Conservation (phyloP, 2,888 invertebrate species). For the Melieria picta region DNA sequence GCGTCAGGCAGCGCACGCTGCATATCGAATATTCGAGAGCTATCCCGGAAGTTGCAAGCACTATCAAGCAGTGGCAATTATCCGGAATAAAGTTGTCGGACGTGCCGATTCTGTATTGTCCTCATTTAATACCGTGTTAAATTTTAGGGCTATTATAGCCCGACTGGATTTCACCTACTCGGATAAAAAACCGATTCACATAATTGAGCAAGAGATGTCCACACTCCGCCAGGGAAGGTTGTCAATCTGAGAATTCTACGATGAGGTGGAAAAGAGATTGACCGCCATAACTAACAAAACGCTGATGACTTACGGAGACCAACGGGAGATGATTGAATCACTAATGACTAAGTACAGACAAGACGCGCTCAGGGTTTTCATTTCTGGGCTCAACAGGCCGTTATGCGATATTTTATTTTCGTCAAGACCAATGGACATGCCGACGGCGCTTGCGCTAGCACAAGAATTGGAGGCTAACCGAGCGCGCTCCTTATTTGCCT, state of each 20-base stretch:
- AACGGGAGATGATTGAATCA: no score
- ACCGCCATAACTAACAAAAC: conserved; percentile 4
- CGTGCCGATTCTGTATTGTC: conserved; percentile 18
- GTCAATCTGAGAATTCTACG: conserved; percentile 7
- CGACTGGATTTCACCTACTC: conserved; percentile 15
- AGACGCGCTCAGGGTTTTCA: no score
- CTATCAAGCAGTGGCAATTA: conserved; percentile 24
- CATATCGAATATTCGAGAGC: conserved; percentile 10
- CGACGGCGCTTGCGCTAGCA: no score
- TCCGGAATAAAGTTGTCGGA: conserved; percentile 25
- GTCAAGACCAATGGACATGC: no score
- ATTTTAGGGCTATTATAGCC: conserved; percentile 22
- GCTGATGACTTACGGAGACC: no score
- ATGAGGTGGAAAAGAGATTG: conserved; percentile 17
- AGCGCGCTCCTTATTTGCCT: no score
- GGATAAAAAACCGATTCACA: background rate
- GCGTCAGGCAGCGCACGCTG: conserved; percentile 18
- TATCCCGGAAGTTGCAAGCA: conserved; percentile 15
- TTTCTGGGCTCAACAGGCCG: no score
- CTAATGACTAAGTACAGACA: no score
- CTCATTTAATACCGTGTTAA: conserved; percentile 17
- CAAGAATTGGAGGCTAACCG: no score
- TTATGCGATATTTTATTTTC: no score
- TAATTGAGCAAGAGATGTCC: conserved; percentile 16
- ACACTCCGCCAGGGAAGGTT: conserved; percentile 13